phyloP scores from a whole-genome alignment of 2,113 vertebrate species.

The Protobothrops flavoviridis region DNA sequence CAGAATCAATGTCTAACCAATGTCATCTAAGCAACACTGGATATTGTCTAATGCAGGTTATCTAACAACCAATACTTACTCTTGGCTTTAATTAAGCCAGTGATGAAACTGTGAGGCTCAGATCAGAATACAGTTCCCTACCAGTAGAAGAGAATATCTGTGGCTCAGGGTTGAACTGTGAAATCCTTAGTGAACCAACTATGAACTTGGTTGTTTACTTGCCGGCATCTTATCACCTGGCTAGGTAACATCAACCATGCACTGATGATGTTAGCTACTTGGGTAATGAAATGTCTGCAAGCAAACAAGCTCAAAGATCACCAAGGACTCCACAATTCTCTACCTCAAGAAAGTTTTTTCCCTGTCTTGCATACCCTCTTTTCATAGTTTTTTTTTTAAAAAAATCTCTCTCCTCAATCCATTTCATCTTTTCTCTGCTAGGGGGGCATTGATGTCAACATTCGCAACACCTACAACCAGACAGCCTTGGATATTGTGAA shows the following conservation, averaged over 20 bases:
- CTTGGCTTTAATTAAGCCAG: not conserved
- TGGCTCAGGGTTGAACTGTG: not conserved
- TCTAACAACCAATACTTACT: not conserved
- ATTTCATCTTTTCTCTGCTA: conserved; percentile 41
- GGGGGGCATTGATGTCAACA: conserved; percentile 91
- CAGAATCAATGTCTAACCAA: not conserved
- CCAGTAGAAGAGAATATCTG: not conserved
- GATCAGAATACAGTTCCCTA: not conserved
- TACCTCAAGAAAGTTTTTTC: not conserved
- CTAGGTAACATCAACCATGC: not conserved
- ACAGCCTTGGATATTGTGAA: conserved; percentile 97
- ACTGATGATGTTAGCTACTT: not conserved
- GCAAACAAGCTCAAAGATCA: not conserved
- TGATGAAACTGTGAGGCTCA: too few relatives aligned
- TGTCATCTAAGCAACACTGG: not conserved
- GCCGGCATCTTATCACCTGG: not conserved
- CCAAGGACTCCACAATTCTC: not conserved
- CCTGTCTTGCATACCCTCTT: not conserved
- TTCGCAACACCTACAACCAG: conserved; percentile 96
- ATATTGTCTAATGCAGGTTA: not conserved
- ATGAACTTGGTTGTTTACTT: not conserved
- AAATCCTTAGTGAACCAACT: not conserved
- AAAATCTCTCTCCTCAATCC: not conserved
- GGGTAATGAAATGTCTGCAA: not conserved
- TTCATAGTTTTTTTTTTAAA: accelerated